These are phyloP conservation scores for Phyllotis vaccarum DNA, from an alignment of 2,797 vertebrate genomes.

Conservation along the genomic window DNA sequence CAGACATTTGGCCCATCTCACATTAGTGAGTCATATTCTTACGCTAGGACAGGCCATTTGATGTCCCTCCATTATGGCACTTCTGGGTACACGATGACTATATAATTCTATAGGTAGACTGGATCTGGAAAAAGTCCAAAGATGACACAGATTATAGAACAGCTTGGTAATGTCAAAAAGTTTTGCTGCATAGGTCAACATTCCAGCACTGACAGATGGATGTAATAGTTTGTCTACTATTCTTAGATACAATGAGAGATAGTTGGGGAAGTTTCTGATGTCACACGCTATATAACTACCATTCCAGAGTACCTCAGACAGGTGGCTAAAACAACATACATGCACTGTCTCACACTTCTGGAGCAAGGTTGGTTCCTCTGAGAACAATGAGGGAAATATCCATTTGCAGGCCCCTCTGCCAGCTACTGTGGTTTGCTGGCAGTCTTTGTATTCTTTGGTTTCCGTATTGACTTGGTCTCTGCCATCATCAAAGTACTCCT, in stretches of 20 bases:
- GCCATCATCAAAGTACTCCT: not conserved
- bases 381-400: not conserved
- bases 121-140: not conserved
- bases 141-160: not conserved
- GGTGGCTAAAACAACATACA: not conserved
- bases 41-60: not conserved
- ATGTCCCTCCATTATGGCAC: not conserved
- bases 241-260: not conserved
- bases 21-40: slow-evolving; percentile 16
- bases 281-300: not conserved
- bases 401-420: not conserved
- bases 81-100: not conserved
- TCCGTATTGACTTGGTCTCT: not conserved
- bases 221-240: not conserved
- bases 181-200: not conserved
- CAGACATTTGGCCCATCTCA: slow-evolving; percentile 33
- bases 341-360: not conserved
- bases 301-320: not conserved
- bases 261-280: not conserved
- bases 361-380: not conserved
- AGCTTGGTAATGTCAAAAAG: not conserved
- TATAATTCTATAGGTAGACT: not conserved
- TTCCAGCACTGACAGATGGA: not conserved
- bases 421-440: not conserved
- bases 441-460: not conserved